Evolutionary conservation across 2,113 vertebrate genomes (phyloP), one percentile per base, ranked within the genome.

Genomic region (Motacilla alba): DNA sequence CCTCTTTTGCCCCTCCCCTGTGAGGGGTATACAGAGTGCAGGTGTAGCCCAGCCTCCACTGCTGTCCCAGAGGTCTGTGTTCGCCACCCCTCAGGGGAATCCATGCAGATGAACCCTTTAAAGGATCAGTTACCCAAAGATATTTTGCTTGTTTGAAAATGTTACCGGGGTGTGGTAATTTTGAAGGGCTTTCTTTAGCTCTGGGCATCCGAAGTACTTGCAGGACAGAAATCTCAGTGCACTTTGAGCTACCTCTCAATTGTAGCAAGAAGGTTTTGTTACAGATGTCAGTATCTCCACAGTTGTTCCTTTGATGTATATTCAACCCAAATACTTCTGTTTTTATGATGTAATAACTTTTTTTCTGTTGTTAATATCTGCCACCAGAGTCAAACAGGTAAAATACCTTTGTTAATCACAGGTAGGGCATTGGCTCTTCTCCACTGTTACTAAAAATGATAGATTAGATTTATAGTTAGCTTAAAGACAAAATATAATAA

Each of bases 251-350:
- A 4, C 30, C 2, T 15, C 16, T 47, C 39, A n/a, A 2, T 19
- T 41, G 31, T 9, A 21, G 39, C 60, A 70, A 35, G 68, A 73
- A 47, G 35, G 24, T 69, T 90, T 76, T 86, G 16, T 69, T 74
- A 67, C 30, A 63, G 47, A 7, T 3, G 0, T 26, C 1, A 16
- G 0, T 66, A 43, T 69, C n/a, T 56, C 30, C 2, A 1, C 15
- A 35, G 55, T 63, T 89, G 30, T 85, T 83, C 33, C 20, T 58
- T 78, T 30, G 19, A 9, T 49, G 37, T 39, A 3, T 26, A 27
- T 56, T 80, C 43, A 88, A 50, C 55, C 8, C 58, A 66, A 81
- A 55, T 59, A 4, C 11, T 49, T 28, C 15, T 28, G 23, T 17
- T 69, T 84, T 91, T 78, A 72, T 60, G 33, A 37, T 47, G 5